Evolutionary conservation across 2,797 vertebrate species (phyloP).

Genomic region (Cirrhinus molitorella): DNA sequence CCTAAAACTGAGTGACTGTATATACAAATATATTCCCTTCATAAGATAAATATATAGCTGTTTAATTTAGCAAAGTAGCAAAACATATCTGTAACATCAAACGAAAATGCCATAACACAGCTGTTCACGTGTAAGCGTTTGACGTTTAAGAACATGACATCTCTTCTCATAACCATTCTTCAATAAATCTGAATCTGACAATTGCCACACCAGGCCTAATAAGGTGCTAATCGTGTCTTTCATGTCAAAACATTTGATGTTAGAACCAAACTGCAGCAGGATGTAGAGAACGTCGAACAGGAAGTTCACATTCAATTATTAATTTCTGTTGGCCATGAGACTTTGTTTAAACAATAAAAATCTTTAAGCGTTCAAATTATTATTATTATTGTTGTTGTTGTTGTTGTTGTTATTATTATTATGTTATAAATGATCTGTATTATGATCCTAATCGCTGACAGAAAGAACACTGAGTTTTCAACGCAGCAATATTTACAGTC

Average conservation of each 20-base stretch:
- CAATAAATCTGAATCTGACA: slow-evolving; percentile 53
- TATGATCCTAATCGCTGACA: not conserved
- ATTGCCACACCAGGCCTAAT: slow-evolving; percentile 66
- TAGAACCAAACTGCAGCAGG: slow-evolving; percentile 63
- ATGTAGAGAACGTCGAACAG: slow-evolving; percentile 53
- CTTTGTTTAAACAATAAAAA: not conserved
- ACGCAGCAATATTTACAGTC: slow-evolving; percentile 21
- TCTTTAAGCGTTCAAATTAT: not conserved
- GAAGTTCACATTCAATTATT: slow-evolving; percentile 61
- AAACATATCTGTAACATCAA: slow-evolving; percentile 4
- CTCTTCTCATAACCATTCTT: not conserved
- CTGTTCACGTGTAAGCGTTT: not conserved
- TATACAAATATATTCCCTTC: not conserved
- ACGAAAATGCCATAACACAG: not conserved
- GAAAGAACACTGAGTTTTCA: not conserved
- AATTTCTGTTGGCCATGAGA: not conserved
- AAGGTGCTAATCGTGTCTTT: slow-evolving; percentile 73
- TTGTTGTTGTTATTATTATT: no score
- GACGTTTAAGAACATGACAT: not conserved
- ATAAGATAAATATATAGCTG: not conserved
- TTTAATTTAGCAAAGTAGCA: no score
- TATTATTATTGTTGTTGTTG: no score
- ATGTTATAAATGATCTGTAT: not conserved
- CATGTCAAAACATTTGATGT: slow-evolving; percentile 78
- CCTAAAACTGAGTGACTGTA: not conserved